phyloP scores from a whole-genome alignment of 2,888 invertebrate genomes.

The Chrysomela aeneicollis region DNA sequence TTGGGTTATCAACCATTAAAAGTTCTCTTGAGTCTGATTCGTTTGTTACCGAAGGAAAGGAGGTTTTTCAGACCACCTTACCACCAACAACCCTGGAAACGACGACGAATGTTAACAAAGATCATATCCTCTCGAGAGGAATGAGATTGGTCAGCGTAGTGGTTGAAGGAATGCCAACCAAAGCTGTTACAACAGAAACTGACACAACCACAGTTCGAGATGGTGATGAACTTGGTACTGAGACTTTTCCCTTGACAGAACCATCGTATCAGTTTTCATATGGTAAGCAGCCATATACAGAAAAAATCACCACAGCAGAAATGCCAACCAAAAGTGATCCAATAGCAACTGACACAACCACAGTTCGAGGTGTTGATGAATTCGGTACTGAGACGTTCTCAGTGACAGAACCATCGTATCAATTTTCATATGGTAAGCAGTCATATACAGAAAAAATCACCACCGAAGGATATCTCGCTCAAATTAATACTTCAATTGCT shows the following conservation, averaged over 20 bases:
- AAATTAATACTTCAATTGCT: too few species aligned
- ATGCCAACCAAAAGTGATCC: too few species aligned
- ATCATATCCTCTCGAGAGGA: conserved; percentile 6
- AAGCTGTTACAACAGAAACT: too few species aligned
- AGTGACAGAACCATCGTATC: conserved; percentile 22
- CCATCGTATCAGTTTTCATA: too few species aligned
- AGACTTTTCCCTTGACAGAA: conserved; percentile 25
- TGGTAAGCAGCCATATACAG: too few species aligned
- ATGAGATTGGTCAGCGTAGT: conserved; percentile 24
- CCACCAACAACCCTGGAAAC: background rate
- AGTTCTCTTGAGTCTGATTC: background rate
- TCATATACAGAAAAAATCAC: too few species aligned
- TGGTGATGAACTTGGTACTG: conserved; percentile 18
- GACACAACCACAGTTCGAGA: conserved; percentile 1
- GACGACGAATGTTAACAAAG: background rate
- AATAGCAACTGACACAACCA: background rate
- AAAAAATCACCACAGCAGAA: too few species aligned
- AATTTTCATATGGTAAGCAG: too few species aligned
- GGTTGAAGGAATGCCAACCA: conserved; percentile 15
- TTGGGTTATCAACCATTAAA: conserved; percentile 1
- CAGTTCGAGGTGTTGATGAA: background rate
- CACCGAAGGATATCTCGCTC: too few species aligned
- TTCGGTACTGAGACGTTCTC: conserved; percentile 27
- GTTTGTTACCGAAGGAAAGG: background rate
- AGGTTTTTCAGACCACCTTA: background rate